Evolutionary conservation across 30 jellyfish, hydroid and myxozoan genomes (phyloP), one percentile per base, ranked within the genome.

Genomic region (Sanderia malayensis): DNA sequence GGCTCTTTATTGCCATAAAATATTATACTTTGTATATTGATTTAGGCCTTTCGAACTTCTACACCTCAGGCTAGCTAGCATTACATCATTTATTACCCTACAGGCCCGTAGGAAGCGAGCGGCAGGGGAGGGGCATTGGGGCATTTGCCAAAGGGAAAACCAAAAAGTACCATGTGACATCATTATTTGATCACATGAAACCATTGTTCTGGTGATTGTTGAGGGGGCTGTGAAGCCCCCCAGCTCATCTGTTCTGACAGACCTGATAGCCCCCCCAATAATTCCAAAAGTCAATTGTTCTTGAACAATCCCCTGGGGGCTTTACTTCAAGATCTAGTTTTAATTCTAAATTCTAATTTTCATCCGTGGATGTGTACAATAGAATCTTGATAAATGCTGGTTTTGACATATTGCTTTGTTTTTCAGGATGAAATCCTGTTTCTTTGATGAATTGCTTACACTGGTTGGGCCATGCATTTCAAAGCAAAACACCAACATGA

Each of bases 361-460:
- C 74, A 26, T 23, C 70, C 28, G 57, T 62, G 74, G 74, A 29
- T 62, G 55, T 25, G 52, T 29, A 62, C 74, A 62, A 62, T 62
- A 62, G 74, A 62, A 26, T 62, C 74, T 62, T 62, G 74, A 62
- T 62, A 67, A 67, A 26, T 24, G 6, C 41, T 25, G 53, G 64
- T 26, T 33, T 31, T 10, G 55, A 10, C 44, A 22, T 44, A 49
- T 23, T 70, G 4, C 30, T 18, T 47, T 47, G 28, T 10, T 46
- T 24, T 24, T 73, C 71, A 57, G 76, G 71, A 57, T 74, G 67
- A 76, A 57, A 59, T 25, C 76, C 52, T n/a, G 24, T 9, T 37
- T 59, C 61, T 45, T 74, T 58, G 86, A 74, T 21, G 68, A 74
- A 31, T 55, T 74, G 47, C 76, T 57, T n/a, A n/a, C 58, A 72